Conservation (phyloP, 2,113 vertebrate genomes). For the Oriolus oriolus region DNA sequence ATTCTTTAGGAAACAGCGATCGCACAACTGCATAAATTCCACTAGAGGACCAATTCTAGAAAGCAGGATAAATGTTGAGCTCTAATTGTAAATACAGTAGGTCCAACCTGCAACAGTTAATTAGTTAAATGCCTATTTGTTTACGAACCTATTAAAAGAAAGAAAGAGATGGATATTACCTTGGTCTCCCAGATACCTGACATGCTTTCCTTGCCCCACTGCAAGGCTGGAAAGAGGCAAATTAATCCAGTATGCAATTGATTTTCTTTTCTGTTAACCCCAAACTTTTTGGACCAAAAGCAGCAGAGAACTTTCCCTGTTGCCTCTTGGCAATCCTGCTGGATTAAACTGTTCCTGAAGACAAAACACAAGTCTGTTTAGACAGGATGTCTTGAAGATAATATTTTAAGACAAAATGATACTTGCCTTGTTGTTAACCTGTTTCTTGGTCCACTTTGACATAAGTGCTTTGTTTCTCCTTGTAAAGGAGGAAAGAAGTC, state of each 20-base stretch:
- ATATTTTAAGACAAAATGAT: not conserved
- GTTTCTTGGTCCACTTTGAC: not conserved
- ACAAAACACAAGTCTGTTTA: not conserved
- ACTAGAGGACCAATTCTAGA: not conserved
- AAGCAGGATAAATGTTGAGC: not conserved
- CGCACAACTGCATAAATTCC: not conserved
- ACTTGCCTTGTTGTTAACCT: not conserved
- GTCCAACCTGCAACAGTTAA: not conserved
- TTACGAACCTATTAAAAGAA: not conserved
- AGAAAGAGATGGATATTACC: not conserved
- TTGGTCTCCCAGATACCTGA: not conserved
- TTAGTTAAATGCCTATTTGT: not conserved
- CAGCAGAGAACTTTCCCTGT: not conserved
- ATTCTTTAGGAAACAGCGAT: not conserved
- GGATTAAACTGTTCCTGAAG: not conserved
- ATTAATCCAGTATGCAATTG: not conserved
- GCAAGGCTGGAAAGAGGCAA: not conserved
- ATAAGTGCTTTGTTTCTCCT: not conserved
- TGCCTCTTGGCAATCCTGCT: not conserved
- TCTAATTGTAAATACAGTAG: not conserved
- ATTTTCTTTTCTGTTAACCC: not conserved
- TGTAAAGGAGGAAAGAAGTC: not conserved
- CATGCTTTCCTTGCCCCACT: not conserved
- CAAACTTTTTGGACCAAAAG: not conserved
- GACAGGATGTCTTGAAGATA: not conserved